These are phyloP conservation scores for Drosophila paranaensis DNA, from an alignment of 2,888 invertebrate genomes.

Conservation along the genomic window DNA sequence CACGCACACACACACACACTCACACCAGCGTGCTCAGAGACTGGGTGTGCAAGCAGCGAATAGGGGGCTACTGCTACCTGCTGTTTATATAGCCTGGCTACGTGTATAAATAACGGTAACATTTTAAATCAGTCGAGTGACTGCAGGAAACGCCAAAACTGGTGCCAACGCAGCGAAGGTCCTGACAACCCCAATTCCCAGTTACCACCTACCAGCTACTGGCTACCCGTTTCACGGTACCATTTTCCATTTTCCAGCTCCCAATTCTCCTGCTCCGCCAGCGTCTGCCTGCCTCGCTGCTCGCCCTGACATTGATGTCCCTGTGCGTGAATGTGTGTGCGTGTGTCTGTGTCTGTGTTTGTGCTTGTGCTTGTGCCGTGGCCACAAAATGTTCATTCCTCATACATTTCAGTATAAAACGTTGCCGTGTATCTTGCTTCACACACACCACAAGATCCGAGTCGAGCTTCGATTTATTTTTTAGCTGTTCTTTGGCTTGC, in stretches of 20 bases:
- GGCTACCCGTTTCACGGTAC: constrained; percentile 12
- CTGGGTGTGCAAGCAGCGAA: constrained; percentile 11
- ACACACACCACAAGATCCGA: constrained; percentile 22
- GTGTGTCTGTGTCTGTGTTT: constrained; percentile 28
- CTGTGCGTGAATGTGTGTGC: constrained; percentile 18
- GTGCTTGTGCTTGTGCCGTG: constrained; percentile 29
- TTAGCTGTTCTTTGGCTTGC: constrained; percentile 28
- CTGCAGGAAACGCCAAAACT: constrained; percentile 72
- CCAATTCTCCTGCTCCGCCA: constrained; percentile 29
- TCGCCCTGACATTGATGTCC: constrained; percentile 69
- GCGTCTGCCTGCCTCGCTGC: constrained; percentile 29
- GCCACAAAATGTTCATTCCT: constrained; percentile 70
- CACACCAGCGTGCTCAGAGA: not conserved
- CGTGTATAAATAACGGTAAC: constrained; percentile 79
- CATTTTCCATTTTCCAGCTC: constrained; percentile 36
- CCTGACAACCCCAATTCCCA: constrained; percentile 65
- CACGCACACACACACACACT: too few species aligned
- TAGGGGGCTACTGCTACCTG: constrained; percentile 28
- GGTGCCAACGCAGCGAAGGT: constrained; percentile 60
- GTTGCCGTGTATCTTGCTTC: constrained; percentile 34
- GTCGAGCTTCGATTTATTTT: constrained; percentile 13
- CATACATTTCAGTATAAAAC: constrained; percentile 55
- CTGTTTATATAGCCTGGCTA: constrained; percentile 72
- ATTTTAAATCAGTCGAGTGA: constrained; percentile 79
- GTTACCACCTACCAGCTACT: constrained; percentile 18